phyloP scores from a whole-genome alignment of 2,888 invertebrate genomes.

The Hanleya hanleyi region DNA sequence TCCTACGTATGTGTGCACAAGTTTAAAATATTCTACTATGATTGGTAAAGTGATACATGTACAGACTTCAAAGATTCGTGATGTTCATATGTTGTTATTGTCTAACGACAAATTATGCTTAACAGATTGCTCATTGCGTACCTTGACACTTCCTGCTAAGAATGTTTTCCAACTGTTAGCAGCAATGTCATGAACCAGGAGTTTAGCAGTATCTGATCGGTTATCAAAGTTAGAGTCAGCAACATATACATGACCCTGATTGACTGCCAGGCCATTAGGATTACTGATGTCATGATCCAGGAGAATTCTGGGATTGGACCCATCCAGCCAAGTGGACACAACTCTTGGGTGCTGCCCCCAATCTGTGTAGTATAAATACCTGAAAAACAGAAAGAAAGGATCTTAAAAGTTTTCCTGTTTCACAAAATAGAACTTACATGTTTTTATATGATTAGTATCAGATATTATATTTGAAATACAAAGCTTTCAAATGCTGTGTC shows the following conservation, averaged over 20 bases:
- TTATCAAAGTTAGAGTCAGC: slow-evolving; percentile 56
- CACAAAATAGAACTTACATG: too few species aligned
- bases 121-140: too few species aligned
- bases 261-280: slow-evolving; percentile 54
- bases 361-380: slow-evolving; percentile 61
- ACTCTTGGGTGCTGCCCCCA: slow-evolving; percentile 54
- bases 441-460: too few species aligned
- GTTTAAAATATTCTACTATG: too few species aligned
- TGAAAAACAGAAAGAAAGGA: slow-evolving; percentile 27
- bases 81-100: too few species aligned
- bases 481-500: too few species aligned
- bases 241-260: slow-evolving; percentile 46
- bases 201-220: slow-evolving; percentile 33
- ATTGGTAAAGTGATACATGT: too few species aligned
- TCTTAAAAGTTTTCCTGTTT: too few species aligned
- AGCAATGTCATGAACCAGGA: slow-evolving; percentile 25
- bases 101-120: too few species aligned
- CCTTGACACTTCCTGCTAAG: background rate
- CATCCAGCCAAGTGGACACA: slow-evolving; percentile 55
- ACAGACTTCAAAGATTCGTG: too few species aligned
- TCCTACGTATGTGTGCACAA: too few species aligned
- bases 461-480: too few species aligned
- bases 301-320: slow-evolving; percentile 42
- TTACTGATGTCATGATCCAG: slow-evolving; percentile 45
- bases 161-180: background rate